These are phyloP conservation scores for Cynopterus brachyotis DNA, from an alignment of 2,113 vertebrate genomes.

Conservation along the genomic window DNA sequence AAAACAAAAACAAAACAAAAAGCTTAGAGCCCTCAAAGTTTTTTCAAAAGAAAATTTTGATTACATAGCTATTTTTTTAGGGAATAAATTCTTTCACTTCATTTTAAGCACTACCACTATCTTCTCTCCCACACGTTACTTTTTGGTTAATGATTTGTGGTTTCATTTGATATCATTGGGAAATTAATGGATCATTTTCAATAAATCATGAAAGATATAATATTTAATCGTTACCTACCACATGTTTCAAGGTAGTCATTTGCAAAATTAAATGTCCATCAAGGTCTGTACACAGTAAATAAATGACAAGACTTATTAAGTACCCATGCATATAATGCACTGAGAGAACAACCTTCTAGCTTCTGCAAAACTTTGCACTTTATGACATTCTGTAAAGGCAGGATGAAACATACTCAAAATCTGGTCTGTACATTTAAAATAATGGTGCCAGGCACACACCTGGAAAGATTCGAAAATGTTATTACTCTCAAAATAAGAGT, in stretches of 20 bases:
- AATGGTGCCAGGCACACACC: neutral
- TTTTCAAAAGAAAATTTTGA: neutral
- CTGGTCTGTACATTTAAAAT: neutral
- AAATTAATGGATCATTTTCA: neutral
- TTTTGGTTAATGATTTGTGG: neutral
- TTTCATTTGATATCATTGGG: neutral
- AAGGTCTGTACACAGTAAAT: neutral
- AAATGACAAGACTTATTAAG: neutral
- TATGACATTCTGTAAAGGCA: neutral
- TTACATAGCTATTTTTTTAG: neutral
- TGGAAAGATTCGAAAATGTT: neutral
- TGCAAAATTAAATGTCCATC: neutral
- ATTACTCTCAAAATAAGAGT: neutral
- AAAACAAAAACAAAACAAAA: neutral
- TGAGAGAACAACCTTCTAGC: neutral
- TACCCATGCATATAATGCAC: neutral
- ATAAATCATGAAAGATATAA: neutral
- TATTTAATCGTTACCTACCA: neutral
- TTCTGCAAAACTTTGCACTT: neutral
- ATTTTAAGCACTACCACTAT: neutral
- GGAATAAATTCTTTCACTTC: neutral
- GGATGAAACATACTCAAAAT: neutral
- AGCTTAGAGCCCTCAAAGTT: neutral
- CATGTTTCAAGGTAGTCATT: neutral
- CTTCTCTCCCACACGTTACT: neutral